Base-by-base conservation (phyloP, 2,113 vertebrate genomes). In the Pampusana beccarii region DNA sequence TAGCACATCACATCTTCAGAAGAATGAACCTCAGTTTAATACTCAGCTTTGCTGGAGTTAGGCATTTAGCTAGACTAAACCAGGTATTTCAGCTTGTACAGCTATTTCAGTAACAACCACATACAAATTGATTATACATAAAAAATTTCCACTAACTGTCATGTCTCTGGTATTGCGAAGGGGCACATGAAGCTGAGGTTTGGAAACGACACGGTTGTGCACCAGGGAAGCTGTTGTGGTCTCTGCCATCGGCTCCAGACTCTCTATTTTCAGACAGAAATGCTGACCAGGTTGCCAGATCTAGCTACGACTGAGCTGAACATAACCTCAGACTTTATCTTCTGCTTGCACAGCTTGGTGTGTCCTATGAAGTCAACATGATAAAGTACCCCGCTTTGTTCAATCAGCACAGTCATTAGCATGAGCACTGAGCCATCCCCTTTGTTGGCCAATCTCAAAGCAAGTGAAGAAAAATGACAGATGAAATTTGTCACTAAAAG, bases 301-400 rank as follows among this genome's bases (percentile, higher is more conserved):
- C 31, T 54, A 80, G 69, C 83, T 81, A 18, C 75, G 57, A 78
- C 6, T 57, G 77, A 79, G n/a, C n/a, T 84, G 73, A 53, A 62
- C 10, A 21, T 57, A 65, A 57, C 24, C 1, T 70, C 58, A 85
- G 56, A 66, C 53, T 86, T 86, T 66, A 88, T 92, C 78, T 86
- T 53, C 62, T 80, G 58, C 88, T 94, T 96, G 82, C 75, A 86
- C 90, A 96, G 74, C 75, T 88, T 77, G 62, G 64, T 17, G 14
- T 42, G 58, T 38, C 23, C 67, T 42, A 10, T 9, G 26, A 64
- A 83, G 75, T 51, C 75, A 86, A 66, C 44, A 64, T 38, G 51
- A 79, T 38, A 80, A 87, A 97, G 80, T 10, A 44, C 14, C 19
- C 18, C 1, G 4, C 66, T 83, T 81, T 82, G 54, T 73, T 94